A percentile compares a stretch with the other conserved stretches of the same genome.
These are phyloP conservation scores for Mallotus villosus DNA, from an alignment of 2,797 vertebrate genomes.

Conservation along the genomic window DNA sequence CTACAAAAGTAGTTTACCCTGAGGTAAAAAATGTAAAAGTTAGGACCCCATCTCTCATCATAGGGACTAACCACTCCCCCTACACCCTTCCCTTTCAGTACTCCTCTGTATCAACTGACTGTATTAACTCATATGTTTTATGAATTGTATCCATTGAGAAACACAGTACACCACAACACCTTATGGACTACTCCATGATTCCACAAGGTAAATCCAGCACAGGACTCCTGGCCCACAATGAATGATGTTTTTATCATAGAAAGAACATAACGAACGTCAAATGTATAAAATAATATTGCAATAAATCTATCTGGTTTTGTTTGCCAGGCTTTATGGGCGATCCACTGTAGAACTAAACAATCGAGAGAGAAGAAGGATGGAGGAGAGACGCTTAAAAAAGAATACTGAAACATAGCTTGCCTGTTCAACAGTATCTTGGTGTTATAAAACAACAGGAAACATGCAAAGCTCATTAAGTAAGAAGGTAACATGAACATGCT, in stretches of 20 bases:
- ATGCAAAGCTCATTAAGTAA: conserved; percentile 28
- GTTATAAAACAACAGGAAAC: conserved; percentile 33
- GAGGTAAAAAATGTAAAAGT: neutral
- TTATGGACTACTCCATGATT: neutral
- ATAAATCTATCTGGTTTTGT: conserved; percentile 3
- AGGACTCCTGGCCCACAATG: neutral
- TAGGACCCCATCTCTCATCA: neutral
- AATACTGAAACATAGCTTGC: conserved; percentile 7
- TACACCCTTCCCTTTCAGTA: neutral
- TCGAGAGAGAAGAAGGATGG: neutral
- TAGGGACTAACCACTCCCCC: neutral
- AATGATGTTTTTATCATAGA: neutral
- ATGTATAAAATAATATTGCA: neutral
- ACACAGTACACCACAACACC: neutral
- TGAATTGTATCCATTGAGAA: neutral
- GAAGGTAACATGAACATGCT: conserved; percentile 23
- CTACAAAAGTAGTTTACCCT: neutral
- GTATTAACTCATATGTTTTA: neutral
- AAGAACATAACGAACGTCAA: neutral
- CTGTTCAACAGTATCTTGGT: conserved; percentile 9
- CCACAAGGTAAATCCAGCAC: neutral
- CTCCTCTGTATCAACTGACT: no score
- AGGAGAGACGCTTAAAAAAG: no score
- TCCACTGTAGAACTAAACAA: neutral
- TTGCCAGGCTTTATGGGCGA: conserved; percentile 14